phyloP scores from a whole-genome alignment of 2,113 vertebrate genomes.

The Eptesicus fuscus region DNA sequence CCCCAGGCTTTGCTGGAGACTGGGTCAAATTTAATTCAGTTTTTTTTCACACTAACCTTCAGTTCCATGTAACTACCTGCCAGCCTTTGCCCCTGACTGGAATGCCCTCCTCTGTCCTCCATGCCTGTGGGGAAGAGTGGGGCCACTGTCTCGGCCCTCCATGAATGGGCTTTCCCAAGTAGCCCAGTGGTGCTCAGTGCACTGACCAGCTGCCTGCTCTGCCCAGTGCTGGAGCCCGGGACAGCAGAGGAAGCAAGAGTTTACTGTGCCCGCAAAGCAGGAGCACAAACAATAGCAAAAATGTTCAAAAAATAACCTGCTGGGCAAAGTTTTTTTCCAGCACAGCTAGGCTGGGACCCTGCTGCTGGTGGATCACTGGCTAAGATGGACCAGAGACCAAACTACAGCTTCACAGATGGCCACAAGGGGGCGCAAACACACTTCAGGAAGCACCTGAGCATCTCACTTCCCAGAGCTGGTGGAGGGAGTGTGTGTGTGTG shows the following conservation, averaged over 20 bases:
- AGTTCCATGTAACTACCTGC: background rate
- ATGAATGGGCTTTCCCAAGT: background rate
- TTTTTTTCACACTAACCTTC: background rate
- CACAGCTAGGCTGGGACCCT: background rate
- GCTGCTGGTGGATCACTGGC: background rate
- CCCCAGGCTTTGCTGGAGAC: conserved; percentile 54
- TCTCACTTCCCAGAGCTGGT: background rate
- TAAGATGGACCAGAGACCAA: background rate
- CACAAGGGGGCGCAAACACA: conserved; percentile 30
- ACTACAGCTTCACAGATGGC: background rate
- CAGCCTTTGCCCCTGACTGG: background rate
- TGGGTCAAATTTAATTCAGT: conserved; percentile 43
- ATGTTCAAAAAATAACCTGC: background rate
- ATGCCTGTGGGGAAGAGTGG: background rate
- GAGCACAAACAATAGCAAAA: background rate
- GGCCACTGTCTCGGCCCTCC: background rate
- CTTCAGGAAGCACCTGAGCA: background rate
- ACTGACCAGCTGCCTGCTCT: background rate
- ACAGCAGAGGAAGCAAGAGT: background rate
- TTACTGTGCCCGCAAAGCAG: background rate
- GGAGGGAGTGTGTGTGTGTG: background rate
- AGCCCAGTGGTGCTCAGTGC: background rate
- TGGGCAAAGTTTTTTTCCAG: background rate
- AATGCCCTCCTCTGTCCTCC: background rate
- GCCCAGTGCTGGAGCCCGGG: background rate